Evolutionary conservation across 2,888 invertebrate genomes (phyloP).

Genomic region (Drosophila kambysellisi): DNA sequence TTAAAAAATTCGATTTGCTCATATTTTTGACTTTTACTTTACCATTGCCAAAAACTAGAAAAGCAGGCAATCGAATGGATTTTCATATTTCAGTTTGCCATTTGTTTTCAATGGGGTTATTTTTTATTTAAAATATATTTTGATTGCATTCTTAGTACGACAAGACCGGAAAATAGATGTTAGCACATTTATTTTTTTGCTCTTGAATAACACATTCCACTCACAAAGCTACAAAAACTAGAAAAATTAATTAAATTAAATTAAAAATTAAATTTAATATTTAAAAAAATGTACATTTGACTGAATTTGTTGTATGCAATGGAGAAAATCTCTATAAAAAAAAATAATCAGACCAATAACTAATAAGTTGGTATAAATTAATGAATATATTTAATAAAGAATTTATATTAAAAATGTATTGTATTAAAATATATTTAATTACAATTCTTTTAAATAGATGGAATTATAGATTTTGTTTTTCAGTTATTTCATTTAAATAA

Average conservation of each 20-base stretch:
- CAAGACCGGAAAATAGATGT: not conserved
- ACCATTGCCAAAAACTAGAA: conserved; percentile 29
- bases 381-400: not conserved
- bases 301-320: not conserved
- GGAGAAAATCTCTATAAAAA: not conserved
- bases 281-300: not conserved
- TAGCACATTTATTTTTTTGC: not conserved
- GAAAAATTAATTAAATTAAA: not conserved
- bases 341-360: not conserved
- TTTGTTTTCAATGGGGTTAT: conserved; percentile 7
- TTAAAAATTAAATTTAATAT: not conserved
- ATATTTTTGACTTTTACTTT: conserved; percentile 45
- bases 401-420: too few relatives aligned
- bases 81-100: conserved; percentile 9
- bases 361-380: not conserved
- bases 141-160: not conserved
- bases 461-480: not conserved
- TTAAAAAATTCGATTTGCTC: conserved; percentile 51
- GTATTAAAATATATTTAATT: not conserved
- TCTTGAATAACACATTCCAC: not conserved
- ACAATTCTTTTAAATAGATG: not conserved
- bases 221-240: not conserved
- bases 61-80: not conserved
- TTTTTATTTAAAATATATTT: conserved; percentile 4
- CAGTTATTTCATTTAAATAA: not conserved